A percentile compares a stretch with the other conserved stretches of the same genome.
Conservation (phyloP, 2,113 vertebrate genomes). For the Phaethornis superciliosus region DNA sequence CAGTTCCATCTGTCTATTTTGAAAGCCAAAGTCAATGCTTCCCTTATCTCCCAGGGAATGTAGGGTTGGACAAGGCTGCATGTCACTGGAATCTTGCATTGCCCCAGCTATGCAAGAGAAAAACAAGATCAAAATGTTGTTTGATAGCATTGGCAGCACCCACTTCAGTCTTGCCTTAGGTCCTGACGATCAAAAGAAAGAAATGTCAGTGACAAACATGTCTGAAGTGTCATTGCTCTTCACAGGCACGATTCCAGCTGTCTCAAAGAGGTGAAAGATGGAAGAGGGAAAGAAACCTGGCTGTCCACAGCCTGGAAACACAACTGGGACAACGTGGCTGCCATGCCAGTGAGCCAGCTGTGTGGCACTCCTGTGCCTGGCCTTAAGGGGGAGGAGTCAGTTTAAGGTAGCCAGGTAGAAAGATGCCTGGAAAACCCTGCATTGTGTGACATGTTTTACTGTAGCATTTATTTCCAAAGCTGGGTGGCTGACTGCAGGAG, state of each 20-base stretch:
- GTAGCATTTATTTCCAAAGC: not conserved
- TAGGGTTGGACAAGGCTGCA: not conserved
- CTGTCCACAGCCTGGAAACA: not conserved
- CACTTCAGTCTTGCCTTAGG: not conserved
- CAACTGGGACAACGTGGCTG: not conserved
- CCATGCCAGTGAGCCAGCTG: fast-evolving
- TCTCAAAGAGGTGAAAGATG: not conserved
- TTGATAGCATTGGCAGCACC: not conserved
- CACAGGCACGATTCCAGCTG: not conserved
- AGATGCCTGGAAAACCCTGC: not conserved
- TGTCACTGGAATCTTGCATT: not conserved
- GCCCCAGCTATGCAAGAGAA: not conserved
- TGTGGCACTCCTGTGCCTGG: not conserved
- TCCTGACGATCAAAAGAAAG: not conserved
- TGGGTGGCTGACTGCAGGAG: not conserved
- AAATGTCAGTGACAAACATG: not conserved
- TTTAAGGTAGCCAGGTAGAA: not conserved
- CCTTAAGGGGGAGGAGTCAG: fast-evolving
- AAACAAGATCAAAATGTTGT: not conserved
- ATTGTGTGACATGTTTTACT: fast-evolving
- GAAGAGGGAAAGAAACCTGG: not conserved
- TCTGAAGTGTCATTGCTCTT: not conserved
- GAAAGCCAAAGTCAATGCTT: not conserved
- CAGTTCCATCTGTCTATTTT: not conserved
- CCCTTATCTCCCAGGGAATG: not conserved